Evolutionary conservation across 1,140 invertebrate species (phyloP).

Genomic region (Drosophila sp.): DNA sequence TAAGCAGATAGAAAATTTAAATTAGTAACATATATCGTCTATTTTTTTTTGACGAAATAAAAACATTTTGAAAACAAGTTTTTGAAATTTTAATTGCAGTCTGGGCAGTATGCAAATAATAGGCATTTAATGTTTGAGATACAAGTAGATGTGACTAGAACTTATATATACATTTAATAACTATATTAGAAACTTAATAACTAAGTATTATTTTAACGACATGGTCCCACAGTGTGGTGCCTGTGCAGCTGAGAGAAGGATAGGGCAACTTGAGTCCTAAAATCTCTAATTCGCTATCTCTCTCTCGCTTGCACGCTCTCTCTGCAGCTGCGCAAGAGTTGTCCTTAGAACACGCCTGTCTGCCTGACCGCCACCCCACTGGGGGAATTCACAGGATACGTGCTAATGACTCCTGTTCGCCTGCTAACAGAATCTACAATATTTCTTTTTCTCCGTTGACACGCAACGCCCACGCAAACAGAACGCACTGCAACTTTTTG

Average conservation of each 20-base stretch:
- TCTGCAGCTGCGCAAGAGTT: constrained; percentile 58
- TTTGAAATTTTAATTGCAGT: too few species aligned
- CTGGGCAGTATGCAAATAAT: too few species aligned
- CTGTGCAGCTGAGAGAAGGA: not conserved
- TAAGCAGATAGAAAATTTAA: too few species aligned
- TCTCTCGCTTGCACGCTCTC: constrained; percentile 34
- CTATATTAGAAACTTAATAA: too few species aligned
- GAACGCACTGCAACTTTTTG: constrained; percentile 44
- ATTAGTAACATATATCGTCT: too few species aligned
- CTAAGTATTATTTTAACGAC: too few species aligned
- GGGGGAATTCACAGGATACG: constrained; percentile 1
- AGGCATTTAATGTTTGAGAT: too few species aligned
- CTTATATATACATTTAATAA: too few species aligned
- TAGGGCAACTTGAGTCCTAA: not conserved
- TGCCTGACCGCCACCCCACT: not conserved
- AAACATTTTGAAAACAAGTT: too few species aligned
- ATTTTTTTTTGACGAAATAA: too few species aligned
- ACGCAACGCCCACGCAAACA: constrained; percentile 74
- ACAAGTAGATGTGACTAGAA: too few species aligned
- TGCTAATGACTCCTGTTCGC: constrained; percentile 49
- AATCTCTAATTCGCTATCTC: constrained; percentile 8
- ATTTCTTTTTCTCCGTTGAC: constrained; percentile 80
- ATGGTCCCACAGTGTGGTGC: constrained; percentile 2
- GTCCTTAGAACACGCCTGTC: constrained; percentile 15
- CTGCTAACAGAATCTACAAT: constrained; percentile 80